Conservation (phyloP, 2,888 invertebrate genomes). For the Gasteruption jaculator region DNA sequence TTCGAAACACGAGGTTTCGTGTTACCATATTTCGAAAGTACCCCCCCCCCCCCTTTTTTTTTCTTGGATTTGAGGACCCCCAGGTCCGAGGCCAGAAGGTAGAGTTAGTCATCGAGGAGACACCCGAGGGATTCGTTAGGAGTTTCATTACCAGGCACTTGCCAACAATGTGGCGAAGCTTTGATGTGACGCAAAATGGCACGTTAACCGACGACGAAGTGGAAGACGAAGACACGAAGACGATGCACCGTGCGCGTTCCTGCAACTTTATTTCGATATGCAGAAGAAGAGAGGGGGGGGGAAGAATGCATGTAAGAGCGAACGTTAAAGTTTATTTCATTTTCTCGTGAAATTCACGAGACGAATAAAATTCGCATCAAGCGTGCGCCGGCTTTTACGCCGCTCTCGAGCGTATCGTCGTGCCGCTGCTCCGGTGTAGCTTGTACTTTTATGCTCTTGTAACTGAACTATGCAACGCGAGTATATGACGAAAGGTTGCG, state of each 20-base stretch:
- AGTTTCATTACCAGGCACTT: constrained; percentile 32
- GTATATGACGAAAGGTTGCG: too few species aligned
- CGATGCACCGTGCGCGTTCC: constrained; percentile 14
- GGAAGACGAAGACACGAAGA: constrained; percentile 9
- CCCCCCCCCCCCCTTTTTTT: too few species aligned
- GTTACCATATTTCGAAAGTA: not conserved
- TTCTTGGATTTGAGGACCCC: too few species aligned
- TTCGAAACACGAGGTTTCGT: not conserved
- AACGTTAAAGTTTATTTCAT: constrained; percentile 2
- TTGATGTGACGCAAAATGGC: constrained; percentile 46
- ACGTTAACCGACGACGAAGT: constrained; percentile 29
- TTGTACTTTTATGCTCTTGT: too few species aligned
- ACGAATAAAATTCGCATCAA: constrained; percentile 8
- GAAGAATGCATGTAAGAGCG: not conserved
- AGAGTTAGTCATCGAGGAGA: too few species aligned
- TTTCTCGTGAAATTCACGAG: constrained; percentile 12
- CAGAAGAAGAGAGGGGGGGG: too few species aligned
- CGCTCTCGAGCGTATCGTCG: not conserved
- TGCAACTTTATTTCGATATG: constrained; percentile 21
- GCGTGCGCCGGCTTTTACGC: too few species aligned
- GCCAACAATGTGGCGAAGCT: constrained; percentile 48
- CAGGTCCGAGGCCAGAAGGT: too few species aligned
- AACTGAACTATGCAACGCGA: too few species aligned
- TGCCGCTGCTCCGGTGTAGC: not conserved
- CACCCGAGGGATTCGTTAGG: too few species aligned